Conservation (phyloP, 2,888 invertebrate genomes). For the Tenthredo notha region DNA sequence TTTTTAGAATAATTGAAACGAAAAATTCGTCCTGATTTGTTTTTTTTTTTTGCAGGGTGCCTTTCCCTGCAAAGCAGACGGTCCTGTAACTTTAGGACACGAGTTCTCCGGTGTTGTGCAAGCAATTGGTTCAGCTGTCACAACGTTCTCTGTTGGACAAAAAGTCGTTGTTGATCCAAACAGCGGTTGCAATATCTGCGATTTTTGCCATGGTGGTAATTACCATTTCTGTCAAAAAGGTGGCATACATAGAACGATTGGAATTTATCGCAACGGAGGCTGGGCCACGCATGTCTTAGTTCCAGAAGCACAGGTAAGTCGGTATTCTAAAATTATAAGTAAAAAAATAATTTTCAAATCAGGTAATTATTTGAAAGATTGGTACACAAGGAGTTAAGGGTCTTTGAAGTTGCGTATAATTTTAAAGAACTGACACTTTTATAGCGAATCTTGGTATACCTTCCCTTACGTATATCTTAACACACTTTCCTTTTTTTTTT, state of each 20-base stretch:
- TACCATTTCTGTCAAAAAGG: constrained; percentile 84
- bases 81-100: constrained; percentile 83
- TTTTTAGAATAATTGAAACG: not conserved
- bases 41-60: constrained; percentile 81
- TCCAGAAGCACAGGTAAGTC: constrained; percentile 82
- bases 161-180: constrained; percentile 86
- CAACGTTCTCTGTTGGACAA: constrained; percentile 82
- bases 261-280: constrained; percentile 85
- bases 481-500: not conserved
- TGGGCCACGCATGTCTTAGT: constrained; percentile 85
- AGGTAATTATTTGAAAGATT: not conserved
- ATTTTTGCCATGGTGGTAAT: constrained; percentile 82
- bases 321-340: not conserved
- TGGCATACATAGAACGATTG: constrained; percentile 84
- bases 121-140: constrained; percentile 81
- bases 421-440: not conserved
- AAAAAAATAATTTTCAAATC: not conserved
- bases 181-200: constrained; percentile 83
- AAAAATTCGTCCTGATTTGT: too few species aligned
- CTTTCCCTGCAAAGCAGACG: constrained; percentile 81
- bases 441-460: not conserved
- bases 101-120: constrained; percentile 85
- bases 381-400: too few species aligned
- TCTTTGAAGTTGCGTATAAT: too few species aligned
- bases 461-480: not conserved